These are phyloP conservation scores for Microcaecilia unicolor DNA, from an alignment of 2,797 vertebrate species.

Conservation along the genomic window DNA sequence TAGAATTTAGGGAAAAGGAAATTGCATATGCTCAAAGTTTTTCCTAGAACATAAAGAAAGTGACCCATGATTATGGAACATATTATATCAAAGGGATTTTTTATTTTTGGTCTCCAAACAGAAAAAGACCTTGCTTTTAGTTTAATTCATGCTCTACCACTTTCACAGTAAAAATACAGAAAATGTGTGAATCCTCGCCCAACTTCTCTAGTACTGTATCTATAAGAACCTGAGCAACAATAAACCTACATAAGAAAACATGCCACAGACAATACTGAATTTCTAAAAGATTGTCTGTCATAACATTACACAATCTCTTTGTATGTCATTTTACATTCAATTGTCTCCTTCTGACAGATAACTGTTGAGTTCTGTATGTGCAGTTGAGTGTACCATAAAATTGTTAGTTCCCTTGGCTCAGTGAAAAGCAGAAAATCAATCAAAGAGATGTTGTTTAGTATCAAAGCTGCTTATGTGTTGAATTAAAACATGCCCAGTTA, in stretches of 20 bases:
- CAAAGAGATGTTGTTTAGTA: conserved; percentile 27
- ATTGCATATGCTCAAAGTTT: too few relatives aligned
- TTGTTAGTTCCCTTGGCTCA: conserved; percentile 20
- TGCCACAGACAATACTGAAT: conserved; percentile 1
- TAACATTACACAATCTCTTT: conserved; percentile 26
- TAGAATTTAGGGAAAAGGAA: too few relatives aligned
- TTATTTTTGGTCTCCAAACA: too few relatives aligned
- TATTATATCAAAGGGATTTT: too few relatives aligned
- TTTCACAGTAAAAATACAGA: too few relatives aligned
- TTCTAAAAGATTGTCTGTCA: conserved; percentile 36
- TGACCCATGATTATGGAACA: too few relatives aligned
- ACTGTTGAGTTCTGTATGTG: not conserved
- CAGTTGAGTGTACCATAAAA: not conserved
- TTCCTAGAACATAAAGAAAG: too few relatives aligned
- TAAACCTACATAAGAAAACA: conserved; percentile 17
- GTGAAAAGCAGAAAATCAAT: conserved; percentile 13
- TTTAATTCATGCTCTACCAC: too few relatives aligned
- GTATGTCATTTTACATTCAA: conserved; percentile 10
- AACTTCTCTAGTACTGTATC: too few relatives aligned
- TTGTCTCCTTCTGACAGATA: conserved; percentile 18
- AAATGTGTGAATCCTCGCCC: too few relatives aligned
- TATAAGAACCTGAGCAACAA: conserved; percentile 8
- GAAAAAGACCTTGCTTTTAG: too few relatives aligned
- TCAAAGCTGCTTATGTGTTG: conserved; percentile 4
- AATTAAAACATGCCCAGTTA: conserved; percentile 7